Evolutionary conservation across 2,113 vertebrate genomes (phyloP), one percentile per base, ranked within the genome.

Genomic region (Symphodus melops): DNA sequence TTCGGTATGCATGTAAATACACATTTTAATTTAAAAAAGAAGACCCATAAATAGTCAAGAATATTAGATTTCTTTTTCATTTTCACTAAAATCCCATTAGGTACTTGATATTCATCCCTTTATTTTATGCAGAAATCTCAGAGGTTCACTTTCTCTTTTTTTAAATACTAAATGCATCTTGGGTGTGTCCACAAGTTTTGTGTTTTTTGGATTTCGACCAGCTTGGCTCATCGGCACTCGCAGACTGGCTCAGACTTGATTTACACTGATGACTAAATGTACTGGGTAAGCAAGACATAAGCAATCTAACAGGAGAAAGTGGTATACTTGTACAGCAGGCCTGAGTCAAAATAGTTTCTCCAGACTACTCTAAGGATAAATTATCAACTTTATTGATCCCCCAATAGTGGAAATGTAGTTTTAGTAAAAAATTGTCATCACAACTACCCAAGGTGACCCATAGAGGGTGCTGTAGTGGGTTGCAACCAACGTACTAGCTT

Each of bases 201-300:
- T 23, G 48, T 5, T 36, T 57, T 69, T 52, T 36, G 52, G 61
- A 70, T 74, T 71, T 54, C 28, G 59, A 25, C 63, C 65, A 67
- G 42, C 51, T 81, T 71, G 57, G 9, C 33, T 68, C 21, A 51
- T 58, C 42, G 14, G 55, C 39, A 55, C 52, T 36, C 9, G 19
- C 11, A 3, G 37, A 25, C 19, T 68, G 49, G 70, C 65, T 73
- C 64, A 70, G 54, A 78, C 39, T 59, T 73, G 80, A 74, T 56
- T 41, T 23, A 51, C 6, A 61, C 17, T 56, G 9, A 19, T 59
- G 62, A 76, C 62, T 72, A 55, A 60, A 61, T 5, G 25, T n/a
- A 60, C 12, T 37, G 65, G 70, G 60, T 49, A 60, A 39, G 48
- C 3, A 51, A 60, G 52, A 61, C 48, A 41, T 77, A 41, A n/a